Evolutionary conservation across 2,888 invertebrate genomes (phyloP), one percentile per base, ranked within the genome.

Genomic region (Tuberolachnus salignus): DNA sequence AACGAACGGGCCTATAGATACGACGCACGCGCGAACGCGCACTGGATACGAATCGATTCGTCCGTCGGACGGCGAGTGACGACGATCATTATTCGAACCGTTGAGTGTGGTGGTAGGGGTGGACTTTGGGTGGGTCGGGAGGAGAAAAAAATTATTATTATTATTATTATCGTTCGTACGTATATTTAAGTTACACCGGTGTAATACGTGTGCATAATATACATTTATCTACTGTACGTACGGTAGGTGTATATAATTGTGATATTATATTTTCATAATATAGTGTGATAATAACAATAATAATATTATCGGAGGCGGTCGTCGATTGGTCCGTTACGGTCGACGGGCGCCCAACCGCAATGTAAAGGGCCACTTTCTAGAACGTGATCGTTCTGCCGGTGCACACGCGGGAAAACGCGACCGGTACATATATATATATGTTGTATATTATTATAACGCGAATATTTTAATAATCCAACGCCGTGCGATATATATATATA

Each of bases 331-430:
- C 67, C 34, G 75, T 59, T 67, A 78, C 75, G 75, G 75, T 67
- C 10, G 67, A 67, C 49, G 67, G 49, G 57, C 59, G 67, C 67
- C 59, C 75, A 67, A 78, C 75, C 75, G 59, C 75, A 78, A 67
- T 59, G 44, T 78, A 78, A 78, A 78, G 57, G 75, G 67, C 66
- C 67, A 67, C 75, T 78, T 78, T 78, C 75, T 78, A 75, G 44
- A 78, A 72, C 75, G 75, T 78, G 75, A 78, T 67, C 67, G 75
- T 78, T 78, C 75, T 78, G 75, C 67, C 67, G 16, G 59, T 78
- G 67, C 59, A 67, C 75, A 78, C 75, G 57, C 75, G 59, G 57
- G 66, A 78, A 78, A 67, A 78, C 57, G 44, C 73, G n/a, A 13
- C 59, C 23, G 4, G 4, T 51, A 16, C 1, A 51, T 49, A 49